Conservation (phyloP, 2,888 invertebrate genomes). For the Andrena praecox region DNA sequence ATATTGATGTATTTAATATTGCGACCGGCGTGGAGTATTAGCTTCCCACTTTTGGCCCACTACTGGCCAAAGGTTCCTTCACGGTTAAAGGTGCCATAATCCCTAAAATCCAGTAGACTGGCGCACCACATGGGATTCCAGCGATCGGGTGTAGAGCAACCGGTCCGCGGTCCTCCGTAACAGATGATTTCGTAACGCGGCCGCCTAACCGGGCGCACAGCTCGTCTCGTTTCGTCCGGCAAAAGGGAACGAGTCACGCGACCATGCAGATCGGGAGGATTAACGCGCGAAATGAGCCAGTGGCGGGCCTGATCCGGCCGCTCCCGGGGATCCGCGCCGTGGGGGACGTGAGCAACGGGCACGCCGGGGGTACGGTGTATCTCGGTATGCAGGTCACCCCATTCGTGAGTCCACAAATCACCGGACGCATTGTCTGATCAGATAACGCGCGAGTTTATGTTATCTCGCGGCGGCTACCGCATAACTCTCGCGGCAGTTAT, state of each 20-base stretch:
- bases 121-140: no score
- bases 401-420: constrained; percentile 71
- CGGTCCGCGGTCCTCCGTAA: neutral
- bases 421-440: constrained; percentile 72
- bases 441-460: constrained; percentile 75
- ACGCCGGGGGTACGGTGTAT: constrained; percentile 51
- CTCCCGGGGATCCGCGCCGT: neutral
- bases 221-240: constrained; percentile 21
- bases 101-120: no score
- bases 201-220: neutral
- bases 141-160: no score
- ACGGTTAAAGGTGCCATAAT: no score
- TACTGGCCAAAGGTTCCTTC: no score
- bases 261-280: constrained; percentile 24
- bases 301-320: neutral
- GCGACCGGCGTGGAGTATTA: no score
- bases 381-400: constrained; percentile 75
- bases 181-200: constrained; percentile 2
- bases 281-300: constrained; percentile 30
- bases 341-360: constrained; percentile 7
- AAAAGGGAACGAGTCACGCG: constrained; percentile 24
- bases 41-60: no score
- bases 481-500: constrained; percentile 73
- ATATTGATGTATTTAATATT: no score
- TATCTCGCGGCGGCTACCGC: constrained; percentile 74